These are phyloP conservation scores for Ceratotherium simum DNA, from an alignment of 2,113 vertebrate genomes.

Conservation along the genomic window DNA sequence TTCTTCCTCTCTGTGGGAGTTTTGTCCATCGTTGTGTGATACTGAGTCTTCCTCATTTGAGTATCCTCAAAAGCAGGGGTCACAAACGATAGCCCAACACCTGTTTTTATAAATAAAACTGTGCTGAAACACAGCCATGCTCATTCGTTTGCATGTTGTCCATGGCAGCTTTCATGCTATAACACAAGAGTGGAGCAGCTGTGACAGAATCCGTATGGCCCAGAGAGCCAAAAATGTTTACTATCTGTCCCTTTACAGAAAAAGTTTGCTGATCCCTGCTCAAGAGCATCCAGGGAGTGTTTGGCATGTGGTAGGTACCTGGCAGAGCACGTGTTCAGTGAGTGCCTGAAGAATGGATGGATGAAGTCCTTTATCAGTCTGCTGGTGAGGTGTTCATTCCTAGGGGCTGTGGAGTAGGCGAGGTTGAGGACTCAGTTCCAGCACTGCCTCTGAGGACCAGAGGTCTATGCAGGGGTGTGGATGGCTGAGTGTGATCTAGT, in stretches of 20 bases:
- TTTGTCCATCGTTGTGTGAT: background rate
- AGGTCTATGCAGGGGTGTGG: background rate
- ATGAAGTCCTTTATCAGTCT: background rate
- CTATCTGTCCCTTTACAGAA: background rate
- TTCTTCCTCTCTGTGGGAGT: background rate
- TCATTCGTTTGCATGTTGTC: background rate
- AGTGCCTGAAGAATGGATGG: background rate
- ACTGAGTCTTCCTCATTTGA: background rate
- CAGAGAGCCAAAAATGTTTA: background rate
- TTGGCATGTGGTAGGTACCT: background rate
- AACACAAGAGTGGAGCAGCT: background rate
- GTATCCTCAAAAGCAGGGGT: background rate
- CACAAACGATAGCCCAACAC: background rate
- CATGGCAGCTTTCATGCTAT: background rate
- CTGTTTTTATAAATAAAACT: background rate
- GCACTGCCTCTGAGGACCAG: background rate
- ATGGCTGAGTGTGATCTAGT: background rate
- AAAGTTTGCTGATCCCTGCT: background rate
- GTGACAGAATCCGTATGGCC: background rate
- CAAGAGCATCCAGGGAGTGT: background rate
- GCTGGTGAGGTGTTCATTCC: background rate
- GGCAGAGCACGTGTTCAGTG: background rate
- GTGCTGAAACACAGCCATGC: background rate
- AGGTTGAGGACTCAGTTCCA: background rate
- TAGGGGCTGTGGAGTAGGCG: background rate